Evolutionary conservation across 2,888 invertebrate species (phyloP), one percentile per base, ranked within the genome.

Genomic region (Cantharis flavilabris): DNA sequence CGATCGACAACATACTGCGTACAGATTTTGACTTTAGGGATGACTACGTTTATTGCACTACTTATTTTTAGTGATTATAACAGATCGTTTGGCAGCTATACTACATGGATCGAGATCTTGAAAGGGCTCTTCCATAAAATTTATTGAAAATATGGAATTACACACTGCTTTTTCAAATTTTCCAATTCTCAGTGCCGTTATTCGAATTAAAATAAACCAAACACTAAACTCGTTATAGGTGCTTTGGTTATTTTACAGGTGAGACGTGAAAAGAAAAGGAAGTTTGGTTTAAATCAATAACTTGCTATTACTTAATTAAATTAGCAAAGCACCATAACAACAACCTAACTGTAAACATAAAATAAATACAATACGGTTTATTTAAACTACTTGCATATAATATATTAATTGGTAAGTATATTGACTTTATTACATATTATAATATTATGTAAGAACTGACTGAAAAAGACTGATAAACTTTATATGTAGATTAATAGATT

Each of bases 1-100:
- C 83, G 85, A 86, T 82, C 84, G 84, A 83, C 73, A 86, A 86
- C 87, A 87, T 86, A 83, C 86, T 86, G 87, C 81, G 82, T 87
- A 87, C 87, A 87, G 86, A 86, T 87, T 87, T 84, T 81, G 80
- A 72, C 79, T 69, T 69, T 69, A 69, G 30, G 30, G 69, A 69
- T 30, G 30, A 14, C 30, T 23, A 26, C 16, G 16, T 23, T 67
- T 67, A 67, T 67, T 67, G 65, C 65, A 23, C 65, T 67, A 67
- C 65, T 67, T 67, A 30, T 30, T 26, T 67, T 67, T 23, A 18
- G 18, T 65, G 13, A 30, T 30, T 11, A 30, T 11, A 30, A 30
- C 10, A 30, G 10, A 30, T 10, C 28, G 28, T 30, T 30, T 30
- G 28, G 10, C 28, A 30, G 28, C 28, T 10, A n/a, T n/a, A 30